Percentiles rank a stretch among this genome's conserved stretches.
Conservation (phyloP, 2,797 vertebrate species). For the Hypotaenidia philippensis region DNA sequence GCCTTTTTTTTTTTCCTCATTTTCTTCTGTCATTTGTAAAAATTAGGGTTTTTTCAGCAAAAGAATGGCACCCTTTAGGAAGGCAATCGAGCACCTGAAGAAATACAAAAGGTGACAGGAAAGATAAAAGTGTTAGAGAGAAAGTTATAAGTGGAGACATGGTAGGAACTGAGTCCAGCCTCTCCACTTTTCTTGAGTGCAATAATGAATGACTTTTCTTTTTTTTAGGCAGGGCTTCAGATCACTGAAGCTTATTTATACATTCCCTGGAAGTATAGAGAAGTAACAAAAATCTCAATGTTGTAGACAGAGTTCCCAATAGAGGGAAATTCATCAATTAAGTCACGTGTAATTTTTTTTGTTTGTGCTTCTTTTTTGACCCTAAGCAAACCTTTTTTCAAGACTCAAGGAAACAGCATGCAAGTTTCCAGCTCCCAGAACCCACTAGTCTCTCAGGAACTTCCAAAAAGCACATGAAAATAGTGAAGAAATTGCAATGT, state of each 20-base stretch:
- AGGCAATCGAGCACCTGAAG: background rate
- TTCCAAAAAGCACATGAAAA: background rate
- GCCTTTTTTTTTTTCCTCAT: background rate
- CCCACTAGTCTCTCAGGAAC: background rate
- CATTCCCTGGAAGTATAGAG: background rate
- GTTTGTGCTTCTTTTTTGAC: background rate
- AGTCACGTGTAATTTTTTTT: background rate
- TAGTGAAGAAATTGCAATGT: background rate
- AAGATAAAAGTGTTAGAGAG: background rate
- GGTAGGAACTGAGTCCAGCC: background rate
- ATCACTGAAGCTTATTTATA: background rate
- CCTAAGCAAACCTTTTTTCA: background rate
- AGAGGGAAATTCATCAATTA: background rate
- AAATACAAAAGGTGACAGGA: background rate
- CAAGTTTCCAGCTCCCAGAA: background rate
- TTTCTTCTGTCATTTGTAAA: conserved; percentile 13
- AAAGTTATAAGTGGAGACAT: background rate
- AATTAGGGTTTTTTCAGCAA: background rate
- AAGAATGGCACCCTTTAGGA: background rate
- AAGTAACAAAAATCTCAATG: background rate
- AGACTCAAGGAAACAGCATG: background rate
- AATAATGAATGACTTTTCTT: background rate
- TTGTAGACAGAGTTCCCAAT: background rate
- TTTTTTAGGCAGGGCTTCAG: background rate
- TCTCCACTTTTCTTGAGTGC: background rate